Percentiles rank a stretch among this genome's conserved stretches.
phyloP scores from a whole-genome alignment of 2,888 invertebrate genomes.

The Apantesis nais region DNA sequence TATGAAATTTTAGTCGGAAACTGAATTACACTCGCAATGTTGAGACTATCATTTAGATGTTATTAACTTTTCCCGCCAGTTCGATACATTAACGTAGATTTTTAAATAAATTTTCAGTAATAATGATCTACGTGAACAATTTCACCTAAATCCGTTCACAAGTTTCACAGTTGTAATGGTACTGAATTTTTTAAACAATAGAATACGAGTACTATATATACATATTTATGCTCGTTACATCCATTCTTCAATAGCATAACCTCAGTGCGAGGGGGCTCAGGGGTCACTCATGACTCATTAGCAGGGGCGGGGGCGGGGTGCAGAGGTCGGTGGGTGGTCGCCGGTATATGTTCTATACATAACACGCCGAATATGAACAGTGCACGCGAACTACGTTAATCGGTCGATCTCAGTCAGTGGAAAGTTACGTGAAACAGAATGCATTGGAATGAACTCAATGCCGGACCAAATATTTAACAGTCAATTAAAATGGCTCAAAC shows the following conservation, averaged over 20 bases:
- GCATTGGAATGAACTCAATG: neutral
- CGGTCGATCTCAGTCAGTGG: neutral
- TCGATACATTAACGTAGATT: too few species aligned
- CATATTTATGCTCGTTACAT: neutral
- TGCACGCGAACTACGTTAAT: neutral
- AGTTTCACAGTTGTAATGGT: neutral
- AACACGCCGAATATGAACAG: constrained; percentile 2
- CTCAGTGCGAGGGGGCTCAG: neutral
- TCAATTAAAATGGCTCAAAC: neutral
- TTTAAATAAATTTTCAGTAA: too few species aligned
- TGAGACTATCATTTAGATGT: neutral
- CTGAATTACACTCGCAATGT: neutral
- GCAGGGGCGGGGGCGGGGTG: too few species aligned
- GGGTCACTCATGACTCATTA: neutral
- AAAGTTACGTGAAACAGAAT: neutral
- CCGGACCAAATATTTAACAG: neutral
- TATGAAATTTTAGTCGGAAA: too few species aligned
- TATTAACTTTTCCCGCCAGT: neutral
- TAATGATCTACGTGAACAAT: too few species aligned
- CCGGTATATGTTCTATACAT: neutral
- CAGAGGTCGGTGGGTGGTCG: neutral
- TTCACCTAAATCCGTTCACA: neutral
- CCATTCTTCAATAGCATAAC: neutral
- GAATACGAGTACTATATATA: neutral
- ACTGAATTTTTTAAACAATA: neutral